Evolutionary conservation across 2,888 invertebrate species (phyloP), one percentile per base, ranked within the genome.

Genomic region (Reticulitermes lucifugus): DNA sequence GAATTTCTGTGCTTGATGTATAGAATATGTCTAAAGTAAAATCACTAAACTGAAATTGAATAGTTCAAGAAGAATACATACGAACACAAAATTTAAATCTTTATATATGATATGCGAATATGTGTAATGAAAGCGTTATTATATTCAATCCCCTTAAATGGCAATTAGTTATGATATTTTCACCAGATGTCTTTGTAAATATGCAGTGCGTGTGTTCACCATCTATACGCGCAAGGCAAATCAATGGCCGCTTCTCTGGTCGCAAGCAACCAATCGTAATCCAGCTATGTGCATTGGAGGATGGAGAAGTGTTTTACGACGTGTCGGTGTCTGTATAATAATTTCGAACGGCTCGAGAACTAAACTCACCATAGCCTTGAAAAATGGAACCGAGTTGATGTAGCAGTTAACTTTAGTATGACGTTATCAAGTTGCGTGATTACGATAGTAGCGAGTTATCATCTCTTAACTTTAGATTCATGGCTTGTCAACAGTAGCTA

Each of bases 401-500:
- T 18, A 73, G 14, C 9, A 12, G 41, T 73, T 73, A 73, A 22
- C 9, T 10, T 65, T 25, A 65, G 7, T 35, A 18, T 73, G 7
- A 9, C 7, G 10, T 21, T 73, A 41, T 35, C 25, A 41, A 41
- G 73, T 25, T 65, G 65, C 5, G 14, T 65, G 25, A 14, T 41
- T 73, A 41, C 7, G 41, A 21, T 7, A 46, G 77, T 46, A 9
- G 5, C 10, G 46, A 43, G n/a, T 46, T 77, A 21, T 77, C 77
- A 77, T 5, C 10, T 46, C 0, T 3, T n/a, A 59, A 65, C 25
- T 2, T 46, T 70, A 3, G 35, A 65, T 35, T 35, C 12, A 77
- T 79, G 84, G 77, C 60, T 77, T 83, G 79, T 84, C 79, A 79
- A 79, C 79, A 41, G 41, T 83, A 75, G 55, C 83, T 29, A 60